Evolutionary conservation across 2,113 vertebrate genomes (phyloP).

Genomic region (Notechis scutatus): DNA sequence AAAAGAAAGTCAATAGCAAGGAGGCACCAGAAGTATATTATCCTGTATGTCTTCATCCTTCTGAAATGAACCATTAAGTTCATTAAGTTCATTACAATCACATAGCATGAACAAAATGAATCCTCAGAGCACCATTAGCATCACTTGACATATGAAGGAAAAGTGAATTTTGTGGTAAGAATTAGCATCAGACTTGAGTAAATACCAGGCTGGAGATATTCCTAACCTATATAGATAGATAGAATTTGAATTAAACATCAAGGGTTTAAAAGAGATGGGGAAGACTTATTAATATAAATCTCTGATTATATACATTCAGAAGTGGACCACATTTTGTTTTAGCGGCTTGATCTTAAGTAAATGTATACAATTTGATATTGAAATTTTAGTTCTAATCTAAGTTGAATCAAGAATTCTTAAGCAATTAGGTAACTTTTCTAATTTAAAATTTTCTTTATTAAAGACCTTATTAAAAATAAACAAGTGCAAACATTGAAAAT

Average conservation of each 20-base stretch:
- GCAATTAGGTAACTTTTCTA: not conserved
- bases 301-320: not conserved
- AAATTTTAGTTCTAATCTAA: not conserved
- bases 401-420: slow-evolving; percentile 1
- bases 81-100: not conserved
- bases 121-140: not conserved
- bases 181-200: not conserved
- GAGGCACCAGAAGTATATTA: not conserved
- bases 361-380: not conserved
- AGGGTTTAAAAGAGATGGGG: not conserved
- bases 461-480: not conserved
- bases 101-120: not conserved
- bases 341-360: not conserved
- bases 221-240: not conserved
- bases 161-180: not conserved
- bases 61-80: not conserved
- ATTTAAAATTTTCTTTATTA: not conserved
- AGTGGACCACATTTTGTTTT: not conserved
- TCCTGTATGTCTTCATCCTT: not conserved
- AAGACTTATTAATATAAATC: not conserved
- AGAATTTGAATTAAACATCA: not conserved
- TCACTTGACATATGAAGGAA: not conserved
- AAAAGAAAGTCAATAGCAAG: not conserved
- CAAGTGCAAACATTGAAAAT: not conserved
- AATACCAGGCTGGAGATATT: not conserved